A percentile compares a stretch with the other conserved stretches of the same genome.
Conservation (phyloP, 2,888 invertebrate species). For the Euplagia quadripunctaria region DNA sequence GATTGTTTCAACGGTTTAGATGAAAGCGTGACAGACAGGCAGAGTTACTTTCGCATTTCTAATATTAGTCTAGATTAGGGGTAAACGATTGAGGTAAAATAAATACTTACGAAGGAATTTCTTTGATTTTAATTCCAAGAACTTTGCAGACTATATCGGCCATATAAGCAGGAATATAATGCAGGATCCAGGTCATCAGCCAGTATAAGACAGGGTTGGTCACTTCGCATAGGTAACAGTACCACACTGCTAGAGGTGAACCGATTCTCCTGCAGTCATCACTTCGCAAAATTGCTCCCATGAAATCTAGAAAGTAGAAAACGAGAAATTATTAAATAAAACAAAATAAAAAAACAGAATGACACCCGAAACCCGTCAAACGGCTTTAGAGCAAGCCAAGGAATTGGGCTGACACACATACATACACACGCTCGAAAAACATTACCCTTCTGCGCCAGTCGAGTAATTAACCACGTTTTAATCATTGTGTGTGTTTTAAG, state of each 20-base stretch:
- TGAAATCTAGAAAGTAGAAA: slow-evolving; percentile 13
- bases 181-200: slow-evolving; percentile 48
- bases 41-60: too few species aligned
- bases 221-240: slow-evolving; percentile 40
- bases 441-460: too few species aligned
- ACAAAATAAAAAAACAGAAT: not conserved
- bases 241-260: slow-evolving; percentile 50
- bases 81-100: not conserved
- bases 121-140: slow-evolving; percentile 31
- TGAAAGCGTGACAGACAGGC: too few species aligned
- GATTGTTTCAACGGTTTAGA: too few species aligned
- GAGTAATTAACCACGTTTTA: too few species aligned
- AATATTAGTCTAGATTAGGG: too few species aligned
- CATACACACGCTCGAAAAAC: too few species aligned
- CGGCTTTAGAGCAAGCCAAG: too few species aligned
- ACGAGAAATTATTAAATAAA: too few species aligned
- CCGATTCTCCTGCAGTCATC: slow-evolving; percentile 23
- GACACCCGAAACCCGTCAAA: too few species aligned
- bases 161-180: slow-evolving; percentile 53
- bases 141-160: slow-evolving; percentile 29
- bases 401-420: too few species aligned
- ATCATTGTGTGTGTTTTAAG: too few species aligned
- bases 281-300: slow-evolving; percentile 15
- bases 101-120: slow-evolving; percentile 40
- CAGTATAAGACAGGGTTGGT: slow-evolving; percentile 36